These are phyloP conservation scores for Coelopa frigida DNA, from an alignment of 1,140 invertebrate genomes.

Conservation along the genomic window DNA sequence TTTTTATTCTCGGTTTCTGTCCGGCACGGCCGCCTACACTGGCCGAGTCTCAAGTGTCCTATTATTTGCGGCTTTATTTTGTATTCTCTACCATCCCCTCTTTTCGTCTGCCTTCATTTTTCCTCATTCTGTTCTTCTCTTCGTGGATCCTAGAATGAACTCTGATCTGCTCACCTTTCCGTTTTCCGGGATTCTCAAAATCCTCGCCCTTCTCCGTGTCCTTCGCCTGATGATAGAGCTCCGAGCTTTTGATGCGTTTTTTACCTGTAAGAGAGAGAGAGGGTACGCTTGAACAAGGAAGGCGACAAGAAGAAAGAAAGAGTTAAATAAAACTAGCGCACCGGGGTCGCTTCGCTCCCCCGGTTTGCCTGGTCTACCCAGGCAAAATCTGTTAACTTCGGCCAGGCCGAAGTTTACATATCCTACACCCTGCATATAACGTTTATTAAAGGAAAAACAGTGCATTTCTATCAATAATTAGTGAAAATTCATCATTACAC, in stretches of 20 bases:
- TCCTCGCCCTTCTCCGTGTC: conserved; percentile 37
- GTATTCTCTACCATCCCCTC: neutral
- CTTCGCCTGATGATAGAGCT: conserved; percentile 38
- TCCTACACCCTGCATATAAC: too few relatives aligned
- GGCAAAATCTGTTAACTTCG: too few relatives aligned
- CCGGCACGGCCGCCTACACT: too few relatives aligned
- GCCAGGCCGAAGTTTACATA: too few relatives aligned
- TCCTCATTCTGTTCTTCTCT: neutral
- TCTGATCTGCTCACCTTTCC: conserved; percentile 36
- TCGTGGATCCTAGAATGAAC: neutral
- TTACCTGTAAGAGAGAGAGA: conserved; percentile 23
- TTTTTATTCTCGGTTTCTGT: too few relatives aligned
- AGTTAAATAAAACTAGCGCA: too few relatives aligned
- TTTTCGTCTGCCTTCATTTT: conserved; percentile 3
- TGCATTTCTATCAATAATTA: too few relatives aligned
- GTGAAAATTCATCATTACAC: too few relatives aligned
- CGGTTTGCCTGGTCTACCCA: too few relatives aligned
- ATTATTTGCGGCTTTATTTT: conserved; percentile 1
- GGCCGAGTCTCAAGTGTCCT: conserved; percentile 9
- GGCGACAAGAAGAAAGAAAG: conserved; percentile 21
- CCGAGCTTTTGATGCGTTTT: conserved; percentile 42
- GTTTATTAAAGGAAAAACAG: too few relatives aligned
- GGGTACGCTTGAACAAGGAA: conserved; percentile 15
- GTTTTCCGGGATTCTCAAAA: conserved; percentile 39
- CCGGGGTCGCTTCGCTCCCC: too few relatives aligned